Percentiles rank a stretch among this genome's conserved stretches.
These are phyloP conservation scores for Diplosoma virens DNA, from an alignment of 23 tunicate genomes.

Conservation along the genomic window DNA sequence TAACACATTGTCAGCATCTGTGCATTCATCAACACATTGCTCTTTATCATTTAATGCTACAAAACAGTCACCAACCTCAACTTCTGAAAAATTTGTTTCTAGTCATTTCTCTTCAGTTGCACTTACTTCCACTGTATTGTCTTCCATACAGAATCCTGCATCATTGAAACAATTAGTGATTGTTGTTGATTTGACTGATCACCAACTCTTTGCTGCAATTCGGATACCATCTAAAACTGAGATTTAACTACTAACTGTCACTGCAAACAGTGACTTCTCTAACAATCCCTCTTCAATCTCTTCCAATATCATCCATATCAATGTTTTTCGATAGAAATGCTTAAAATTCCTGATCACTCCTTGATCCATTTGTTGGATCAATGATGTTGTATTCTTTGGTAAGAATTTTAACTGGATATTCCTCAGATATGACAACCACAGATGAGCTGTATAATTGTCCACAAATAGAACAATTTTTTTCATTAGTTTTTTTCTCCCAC, in stretches of 20 bases:
- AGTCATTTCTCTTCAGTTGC: not conserved
- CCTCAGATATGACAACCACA: not conserved
- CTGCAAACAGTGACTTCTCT: not conserved
- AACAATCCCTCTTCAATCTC: too few species aligned
- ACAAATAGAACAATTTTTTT: not conserved
- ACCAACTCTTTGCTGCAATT: slow-evolving; percentile 4
- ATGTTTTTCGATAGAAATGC: not conserved
- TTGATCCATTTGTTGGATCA: slow-evolving; percentile 6
- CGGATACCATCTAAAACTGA: not conserved
- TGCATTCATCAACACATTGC: not conserved
- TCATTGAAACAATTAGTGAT: not conserved
- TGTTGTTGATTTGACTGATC: not conserved
- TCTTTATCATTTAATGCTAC: not conserved
- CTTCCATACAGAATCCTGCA: not conserved
- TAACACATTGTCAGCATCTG: not conserved
- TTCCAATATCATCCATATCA: slow-evolving; percentile 1
- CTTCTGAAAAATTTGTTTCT: not conserved
- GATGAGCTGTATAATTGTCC: not conserved
- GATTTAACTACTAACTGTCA: not conserved
- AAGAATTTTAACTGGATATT: not conserved
- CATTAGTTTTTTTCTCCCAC: not conserved
- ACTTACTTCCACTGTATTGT: not conserved
- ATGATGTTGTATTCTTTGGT: not conserved
- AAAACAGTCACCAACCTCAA: not conserved
- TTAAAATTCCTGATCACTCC: not conserved